Evolutionary conservation across 2,888 invertebrate species (phyloP).

Genomic region (Mesoligia furuncula): DNA sequence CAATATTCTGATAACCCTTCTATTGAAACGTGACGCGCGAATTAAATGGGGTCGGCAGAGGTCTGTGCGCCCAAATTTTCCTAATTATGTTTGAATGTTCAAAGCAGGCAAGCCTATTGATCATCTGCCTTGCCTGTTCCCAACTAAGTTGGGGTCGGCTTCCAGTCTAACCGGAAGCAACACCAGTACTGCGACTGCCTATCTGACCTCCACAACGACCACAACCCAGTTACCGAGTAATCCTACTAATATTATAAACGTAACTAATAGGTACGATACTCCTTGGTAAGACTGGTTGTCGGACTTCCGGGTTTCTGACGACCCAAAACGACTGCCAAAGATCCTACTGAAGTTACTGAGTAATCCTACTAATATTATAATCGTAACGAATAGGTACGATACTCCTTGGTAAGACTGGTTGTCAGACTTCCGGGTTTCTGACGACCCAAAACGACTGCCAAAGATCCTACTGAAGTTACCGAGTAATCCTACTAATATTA

Average conservation of each 20-base stretch:
- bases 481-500: too few species aligned
- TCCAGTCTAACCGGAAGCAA: background rate
- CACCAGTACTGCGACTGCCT: background rate
- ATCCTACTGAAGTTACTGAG: too few species aligned
- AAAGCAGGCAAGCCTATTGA: background rate
- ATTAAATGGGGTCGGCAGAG: background rate
- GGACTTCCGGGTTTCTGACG: background rate
- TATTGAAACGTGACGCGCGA: background rate
- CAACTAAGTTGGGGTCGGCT: background rate
- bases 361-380: too few species aligned
- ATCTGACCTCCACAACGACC: background rate
- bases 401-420: too few species aligned
- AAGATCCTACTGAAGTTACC: background rate
- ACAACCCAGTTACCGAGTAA: background rate
- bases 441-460: too few species aligned
- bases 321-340: too few species aligned
- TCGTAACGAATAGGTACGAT: too few species aligned
- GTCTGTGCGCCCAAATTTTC: background rate
- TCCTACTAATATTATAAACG: too few species aligned
- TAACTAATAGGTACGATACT: background rate
- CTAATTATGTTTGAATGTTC: background rate
- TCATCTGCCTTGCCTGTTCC: background rate
- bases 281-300: background rate
- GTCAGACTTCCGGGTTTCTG: too few species aligned
- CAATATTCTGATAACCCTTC: slow-evolving; percentile 24